These are phyloP conservation scores for Lagodon rhomboides DNA, from an alignment of 2,797 vertebrate species.

Conservation along the genomic window DNA sequence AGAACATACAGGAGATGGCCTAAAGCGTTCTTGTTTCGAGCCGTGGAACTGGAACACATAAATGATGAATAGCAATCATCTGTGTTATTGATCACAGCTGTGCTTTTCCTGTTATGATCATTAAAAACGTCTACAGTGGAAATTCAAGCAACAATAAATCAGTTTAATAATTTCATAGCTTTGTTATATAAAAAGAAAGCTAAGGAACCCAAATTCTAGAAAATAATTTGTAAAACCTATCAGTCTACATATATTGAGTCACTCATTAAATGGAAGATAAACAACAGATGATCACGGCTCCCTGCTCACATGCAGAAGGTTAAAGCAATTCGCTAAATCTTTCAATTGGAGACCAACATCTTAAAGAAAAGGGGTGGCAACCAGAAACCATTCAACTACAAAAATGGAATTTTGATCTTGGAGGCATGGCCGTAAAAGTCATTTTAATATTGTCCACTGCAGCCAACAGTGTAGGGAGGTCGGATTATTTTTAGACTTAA, in stretches of 20 bases:
- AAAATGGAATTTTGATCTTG: neutral
- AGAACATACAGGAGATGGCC: neutral
- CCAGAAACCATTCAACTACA: neutral
- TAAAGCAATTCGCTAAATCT: neutral
- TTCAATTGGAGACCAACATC: neutral
- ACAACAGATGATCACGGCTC: neutral
- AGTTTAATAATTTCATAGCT: neutral
- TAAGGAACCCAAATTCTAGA: neutral
- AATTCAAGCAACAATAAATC: neutral
- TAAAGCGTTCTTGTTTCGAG: neutral
- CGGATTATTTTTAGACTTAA: neutral
- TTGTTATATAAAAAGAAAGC: constrained; percentile 12
- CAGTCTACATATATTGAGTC: too few relatives aligned
- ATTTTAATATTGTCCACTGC: neutral
- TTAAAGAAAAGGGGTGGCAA: neutral
- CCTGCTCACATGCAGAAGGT: too few relatives aligned
- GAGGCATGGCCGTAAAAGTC: neutral
- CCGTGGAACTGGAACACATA: neutral
- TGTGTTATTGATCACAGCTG: neutral
- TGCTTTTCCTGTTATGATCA: too few relatives aligned
- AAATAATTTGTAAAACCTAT: neutral
- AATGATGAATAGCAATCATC: neutral
- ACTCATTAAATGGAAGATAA: neutral
- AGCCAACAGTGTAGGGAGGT: neutral
- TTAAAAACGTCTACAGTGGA: neutral